Percentiles rank a stretch among this genome's conserved stretches.
Conservation (phyloP, 2,888 invertebrate genomes). For the Andrena minutula region DNA sequence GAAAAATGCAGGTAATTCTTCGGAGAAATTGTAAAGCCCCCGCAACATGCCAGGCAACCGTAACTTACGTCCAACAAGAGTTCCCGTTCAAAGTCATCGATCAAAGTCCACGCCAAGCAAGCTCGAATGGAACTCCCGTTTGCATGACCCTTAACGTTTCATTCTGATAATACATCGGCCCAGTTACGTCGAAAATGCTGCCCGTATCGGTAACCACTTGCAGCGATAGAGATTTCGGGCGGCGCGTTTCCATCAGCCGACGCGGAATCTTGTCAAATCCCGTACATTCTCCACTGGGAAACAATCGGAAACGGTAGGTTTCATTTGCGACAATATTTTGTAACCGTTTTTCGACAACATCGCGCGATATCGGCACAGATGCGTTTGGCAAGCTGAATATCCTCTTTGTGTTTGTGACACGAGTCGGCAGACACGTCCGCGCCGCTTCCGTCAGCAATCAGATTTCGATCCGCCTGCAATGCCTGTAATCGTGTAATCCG, state of each 20-base stretch:
- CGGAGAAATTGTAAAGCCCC: conserved; percentile 13
- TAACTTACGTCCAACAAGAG: conserved; percentile 88
- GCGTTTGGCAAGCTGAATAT: conserved; percentile 60
- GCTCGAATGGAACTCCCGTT: conserved; percentile 82
- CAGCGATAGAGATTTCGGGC: conserved; percentile 87
- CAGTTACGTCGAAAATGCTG: conserved; percentile 85
- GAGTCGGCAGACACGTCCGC: conserved; percentile 90
- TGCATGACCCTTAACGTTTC: conserved; percentile 70
- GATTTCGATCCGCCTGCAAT: conserved; percentile 85
- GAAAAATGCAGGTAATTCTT: conserved; percentile 25
- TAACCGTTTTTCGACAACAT: neutral
- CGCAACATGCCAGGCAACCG: conserved; percentile 15
- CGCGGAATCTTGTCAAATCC: neutral
- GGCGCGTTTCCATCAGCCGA: conserved; percentile 84
- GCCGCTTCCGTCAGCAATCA: conserved; percentile 86
- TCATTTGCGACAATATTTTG: conserved; percentile 27
- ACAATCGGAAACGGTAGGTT: conserved; percentile 44
- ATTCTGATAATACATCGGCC: conserved; percentile 80
- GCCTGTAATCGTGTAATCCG: conserved; percentile 87
- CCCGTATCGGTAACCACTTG: conserved; percentile 87
- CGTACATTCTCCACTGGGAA: neutral
- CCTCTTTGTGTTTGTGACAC: conserved; percentile 88
- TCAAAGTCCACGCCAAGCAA: conserved; percentile 92
- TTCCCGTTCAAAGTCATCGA: conserved; percentile 94
- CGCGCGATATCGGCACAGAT: conserved; percentile 20